Conservation (phyloP, 2,888 invertebrate genomes). For the Saturnia japonica region DNA sequence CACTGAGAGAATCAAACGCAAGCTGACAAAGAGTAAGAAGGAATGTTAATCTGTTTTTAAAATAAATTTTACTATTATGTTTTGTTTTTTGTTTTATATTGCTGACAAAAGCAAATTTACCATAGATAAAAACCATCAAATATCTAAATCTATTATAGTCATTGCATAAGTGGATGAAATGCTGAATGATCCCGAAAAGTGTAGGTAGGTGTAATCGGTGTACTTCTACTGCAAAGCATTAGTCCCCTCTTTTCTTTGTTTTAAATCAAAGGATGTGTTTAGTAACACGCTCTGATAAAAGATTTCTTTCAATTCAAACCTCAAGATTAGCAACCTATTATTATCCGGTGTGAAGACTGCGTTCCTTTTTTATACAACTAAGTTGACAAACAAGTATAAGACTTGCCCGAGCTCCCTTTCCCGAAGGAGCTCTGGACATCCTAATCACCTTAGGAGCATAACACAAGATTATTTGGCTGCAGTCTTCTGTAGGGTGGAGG, state of each 20-base stretch:
- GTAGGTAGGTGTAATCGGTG: too few relatives aligned
- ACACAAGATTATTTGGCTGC: too few relatives aligned
- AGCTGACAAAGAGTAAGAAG: slow-evolving; percentile 62
- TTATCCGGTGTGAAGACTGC: too few relatives aligned
- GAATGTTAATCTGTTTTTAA: slow-evolving; percentile 30
- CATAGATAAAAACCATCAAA: neutral
- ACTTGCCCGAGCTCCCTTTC: too few relatives aligned
- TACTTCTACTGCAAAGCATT: neutral
- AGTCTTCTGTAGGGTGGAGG: too few relatives aligned
- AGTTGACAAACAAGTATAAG: too few relatives aligned
- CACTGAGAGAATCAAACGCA: slow-evolving; percentile 72
- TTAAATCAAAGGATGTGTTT: neutral
- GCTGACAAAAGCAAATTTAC: neutral
- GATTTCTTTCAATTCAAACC: neutral
- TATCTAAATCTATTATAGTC: neutral
- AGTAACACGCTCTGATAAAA: neutral
- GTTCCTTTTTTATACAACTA: too few relatives aligned
- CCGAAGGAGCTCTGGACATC: too few relatives aligned
- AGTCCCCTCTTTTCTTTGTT: too few relatives aligned
- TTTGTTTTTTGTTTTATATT: neutral
- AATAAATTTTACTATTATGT: neutral
- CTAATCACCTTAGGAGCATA: too few relatives aligned
- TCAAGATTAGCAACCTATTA: neutral
- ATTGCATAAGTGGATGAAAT: neutral
- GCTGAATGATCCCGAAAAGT: too few relatives aligned